Evolutionary conservation across 2,888 invertebrate genomes (phyloP).

Genomic region (Folsomia manolachei): DNA sequence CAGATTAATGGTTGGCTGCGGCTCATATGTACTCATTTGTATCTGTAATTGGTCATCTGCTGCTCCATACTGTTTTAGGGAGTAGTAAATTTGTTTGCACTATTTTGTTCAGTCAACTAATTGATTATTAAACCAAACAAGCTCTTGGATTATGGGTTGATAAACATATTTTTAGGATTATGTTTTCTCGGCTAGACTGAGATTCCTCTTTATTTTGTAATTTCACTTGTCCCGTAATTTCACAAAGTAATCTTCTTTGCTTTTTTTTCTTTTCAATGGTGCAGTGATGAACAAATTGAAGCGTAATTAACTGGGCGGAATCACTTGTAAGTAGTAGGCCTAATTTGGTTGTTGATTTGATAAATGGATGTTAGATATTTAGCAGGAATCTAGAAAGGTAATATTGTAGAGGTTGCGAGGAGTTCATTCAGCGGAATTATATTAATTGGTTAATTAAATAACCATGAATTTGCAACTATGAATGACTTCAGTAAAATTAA

Average conservation of each 20-base stretch:
- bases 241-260: no score
- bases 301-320: constrained; percentile 12
- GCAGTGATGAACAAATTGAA: neutral
- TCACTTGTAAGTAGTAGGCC: neutral
- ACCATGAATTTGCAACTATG: neutral
- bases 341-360: neutral
- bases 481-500: neutral
- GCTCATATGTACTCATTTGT: neutral
- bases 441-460: neutral
- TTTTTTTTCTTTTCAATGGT: no score
- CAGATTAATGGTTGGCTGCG: neutral
- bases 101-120: neutral
- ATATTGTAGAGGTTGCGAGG: neutral
- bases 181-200: no score
- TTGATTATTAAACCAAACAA: no score
- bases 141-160: neutral
- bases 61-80: neutral
- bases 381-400: no score
- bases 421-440: no score
- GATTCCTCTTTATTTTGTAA: no score
- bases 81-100: neutral
- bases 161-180: neutral
- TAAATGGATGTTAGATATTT: no score
- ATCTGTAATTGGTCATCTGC: no score
- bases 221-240: neutral